Conservation (phyloP, 2,113 vertebrate species). For the Centropristis striata region DNA sequence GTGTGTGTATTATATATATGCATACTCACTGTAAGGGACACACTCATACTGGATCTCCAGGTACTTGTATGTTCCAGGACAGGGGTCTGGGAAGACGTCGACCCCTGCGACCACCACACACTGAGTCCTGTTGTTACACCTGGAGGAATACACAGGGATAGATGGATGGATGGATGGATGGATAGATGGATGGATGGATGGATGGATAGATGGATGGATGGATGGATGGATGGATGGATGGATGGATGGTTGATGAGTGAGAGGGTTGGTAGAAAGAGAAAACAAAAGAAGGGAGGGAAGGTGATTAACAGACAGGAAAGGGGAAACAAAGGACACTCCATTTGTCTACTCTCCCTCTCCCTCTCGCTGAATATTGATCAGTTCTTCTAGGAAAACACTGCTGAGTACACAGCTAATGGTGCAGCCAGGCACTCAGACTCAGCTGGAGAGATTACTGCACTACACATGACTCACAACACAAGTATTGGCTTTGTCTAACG, state of each 20-base stretch:
- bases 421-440: slow-evolving; percentile 63
- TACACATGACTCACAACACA: slow-evolving; percentile 50
- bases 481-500: slow-evolving; percentile 32
- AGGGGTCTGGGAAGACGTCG: slow-evolving; percentile 93
- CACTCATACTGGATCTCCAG: slow-evolving; percentile 97
- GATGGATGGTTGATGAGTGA: slow-evolving; percentile 11
- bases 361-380: slow-evolving; percentile 83
- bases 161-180: slow-evolving; percentile 22
- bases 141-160: slow-evolving; percentile 57
- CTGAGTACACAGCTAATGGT: slow-evolving; percentile 81
- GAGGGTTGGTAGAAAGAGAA: slow-evolving; percentile 44
- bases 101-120: slow-evolving; percentile 94
- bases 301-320: slow-evolving; percentile 74
- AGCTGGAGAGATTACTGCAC: slow-evolving; percentile 50
- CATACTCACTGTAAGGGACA: slow-evolving; percentile 95
- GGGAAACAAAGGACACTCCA: slow-evolving; percentile 67
- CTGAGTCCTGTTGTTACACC: slow-evolving; percentile 96
- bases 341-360: slow-evolving; percentile 62
- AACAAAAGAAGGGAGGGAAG: slow-evolving; percentile 54
- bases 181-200: slow-evolving; percentile 15
- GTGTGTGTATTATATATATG: slow-evolving; percentile 20
- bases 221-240: slow-evolving; percentile 27
- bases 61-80: slow-evolving; percentile 96
- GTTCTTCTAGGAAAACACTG: slow-evolving; percentile 83
- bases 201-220: slow-evolving; percentile 27